phyloP scores from a whole-genome alignment of 2,113 vertebrate species.

The Benitochromis conjunctus region DNA sequence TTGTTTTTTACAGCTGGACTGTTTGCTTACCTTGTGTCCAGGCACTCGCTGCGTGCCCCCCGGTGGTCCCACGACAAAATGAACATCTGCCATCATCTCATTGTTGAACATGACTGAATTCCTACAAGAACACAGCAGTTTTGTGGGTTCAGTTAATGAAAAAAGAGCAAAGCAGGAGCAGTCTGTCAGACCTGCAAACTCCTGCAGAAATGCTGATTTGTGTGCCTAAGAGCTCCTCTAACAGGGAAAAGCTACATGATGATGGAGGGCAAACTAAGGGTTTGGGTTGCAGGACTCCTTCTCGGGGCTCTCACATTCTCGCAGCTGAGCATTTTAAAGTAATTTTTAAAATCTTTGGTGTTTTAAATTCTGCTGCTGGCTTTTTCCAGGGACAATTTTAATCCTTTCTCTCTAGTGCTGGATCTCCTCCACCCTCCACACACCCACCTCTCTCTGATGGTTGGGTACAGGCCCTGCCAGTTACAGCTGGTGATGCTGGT shows the following conservation, averaged over 20 bases:
- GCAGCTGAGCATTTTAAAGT: background rate
- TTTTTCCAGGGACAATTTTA: accelerated
- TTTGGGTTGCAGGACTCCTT: background rate
- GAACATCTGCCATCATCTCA: conserved; percentile 98
- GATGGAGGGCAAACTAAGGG: background rate
- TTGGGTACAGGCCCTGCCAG: conserved; percentile 96
- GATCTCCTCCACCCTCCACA: background rate
- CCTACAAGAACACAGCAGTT: conserved; percentile 72
- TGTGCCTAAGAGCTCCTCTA: background rate
- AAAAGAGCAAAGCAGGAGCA: background rate
- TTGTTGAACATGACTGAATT: conserved; percentile 99
- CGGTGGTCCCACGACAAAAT: conserved; percentile 95
- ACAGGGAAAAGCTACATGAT: background rate
- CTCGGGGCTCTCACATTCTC: background rate
- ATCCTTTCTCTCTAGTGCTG: background rate
- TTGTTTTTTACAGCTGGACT: background rate
- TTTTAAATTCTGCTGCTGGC: background rate
- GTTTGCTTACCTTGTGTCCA: conserved; percentile 89
- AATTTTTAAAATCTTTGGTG: accelerated
- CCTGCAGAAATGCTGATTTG: background rate
- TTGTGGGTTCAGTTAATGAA: background rate
- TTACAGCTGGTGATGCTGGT: conserved; percentile 75
- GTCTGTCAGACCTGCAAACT: background rate
- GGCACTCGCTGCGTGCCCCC: conserved; percentile 94
- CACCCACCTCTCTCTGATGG: conserved; percentile 91